These are phyloP conservation scores for Acanthornis magna DNA, from an alignment of 2,797 vertebrate genomes.

Conservation along the genomic window DNA sequence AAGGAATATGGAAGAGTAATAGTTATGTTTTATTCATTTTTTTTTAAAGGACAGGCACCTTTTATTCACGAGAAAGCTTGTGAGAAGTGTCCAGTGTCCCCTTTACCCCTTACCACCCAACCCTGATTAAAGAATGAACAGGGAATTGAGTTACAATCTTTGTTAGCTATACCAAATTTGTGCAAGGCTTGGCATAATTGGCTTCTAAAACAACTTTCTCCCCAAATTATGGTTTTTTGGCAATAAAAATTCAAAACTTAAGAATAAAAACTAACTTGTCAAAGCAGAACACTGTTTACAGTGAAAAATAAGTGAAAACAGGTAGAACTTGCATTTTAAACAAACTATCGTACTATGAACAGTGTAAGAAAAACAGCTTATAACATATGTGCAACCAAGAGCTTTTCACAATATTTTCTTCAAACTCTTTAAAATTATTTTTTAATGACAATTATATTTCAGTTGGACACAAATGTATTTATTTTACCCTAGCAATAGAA, in stretches of 20 bases:
- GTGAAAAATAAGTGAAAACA: conserved; percentile 82
- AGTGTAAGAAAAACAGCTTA: conserved; percentile 87
- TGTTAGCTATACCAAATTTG: conserved; percentile 84
- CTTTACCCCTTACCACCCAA: conserved; percentile 49
- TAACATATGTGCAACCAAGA: conserved; percentile 90
- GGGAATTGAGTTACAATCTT: conserved; percentile 80
- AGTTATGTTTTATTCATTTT: conserved; percentile 76
- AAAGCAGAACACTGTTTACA: conserved; percentile 87
- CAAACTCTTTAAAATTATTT: conserved; percentile 87
- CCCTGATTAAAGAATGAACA: conserved; percentile 75
- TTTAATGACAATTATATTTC: conserved; percentile 90
- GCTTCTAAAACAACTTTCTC: conserved; percentile 74
- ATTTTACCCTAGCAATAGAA: conserved; percentile 99
- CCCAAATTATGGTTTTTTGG: conserved; percentile 80
- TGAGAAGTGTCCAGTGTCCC: conserved; percentile 80
- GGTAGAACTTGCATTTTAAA: conserved; percentile 81
- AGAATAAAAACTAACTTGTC: conserved; percentile 80
- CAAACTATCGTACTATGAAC: conserved; percentile 82
- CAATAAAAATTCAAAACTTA: conserved; percentile 83
- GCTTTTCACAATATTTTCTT: conserved; percentile 92
- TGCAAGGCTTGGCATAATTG: conserved; percentile 85
- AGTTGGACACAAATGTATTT: conserved; percentile 86
- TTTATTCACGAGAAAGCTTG: conserved; percentile 80
- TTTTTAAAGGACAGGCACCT: conserved; percentile 85
- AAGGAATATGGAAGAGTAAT: conserved; percentile 85